A percentile compares a stretch with the other conserved stretches of the same genome.
Evolutionary conservation across 2,888 invertebrate species (phyloP).

Genomic region (Serripes groenlandicus): DNA sequence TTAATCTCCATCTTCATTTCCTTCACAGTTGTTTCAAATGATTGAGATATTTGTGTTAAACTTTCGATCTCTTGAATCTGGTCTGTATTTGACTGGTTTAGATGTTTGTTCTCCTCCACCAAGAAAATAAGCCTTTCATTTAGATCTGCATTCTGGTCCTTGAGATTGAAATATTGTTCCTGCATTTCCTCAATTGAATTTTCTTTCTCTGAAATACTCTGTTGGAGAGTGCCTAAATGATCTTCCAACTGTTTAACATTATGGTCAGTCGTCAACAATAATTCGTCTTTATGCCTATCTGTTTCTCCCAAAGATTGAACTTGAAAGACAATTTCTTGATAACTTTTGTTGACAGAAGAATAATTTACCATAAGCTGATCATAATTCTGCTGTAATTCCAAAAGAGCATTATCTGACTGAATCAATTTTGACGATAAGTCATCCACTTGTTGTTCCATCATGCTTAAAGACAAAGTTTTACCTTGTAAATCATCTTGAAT

Average conservation of each 20-base stretch:
- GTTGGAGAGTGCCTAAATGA: neutral
- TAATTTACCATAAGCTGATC: neutral
- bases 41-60: neutral
- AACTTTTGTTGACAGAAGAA: neutral
- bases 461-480: conserved; percentile 31
- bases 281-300: neutral
- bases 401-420: conserved; percentile 8
- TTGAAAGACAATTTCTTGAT: neutral
- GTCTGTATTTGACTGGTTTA: neutral
- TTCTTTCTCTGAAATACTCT: neutral
- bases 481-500: conserved; percentile 49
- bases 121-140: neutral
- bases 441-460: conserved; percentile 26
- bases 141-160: neutral
- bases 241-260: neutral
- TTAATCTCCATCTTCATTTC: neutral
- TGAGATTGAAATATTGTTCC: neutral
- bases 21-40: neutral
- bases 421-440: conserved; percentile 8
- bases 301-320: neutral
- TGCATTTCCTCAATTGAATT: neutral
- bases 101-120: neutral
- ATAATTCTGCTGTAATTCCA: neutral
- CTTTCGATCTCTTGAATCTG: neutral
- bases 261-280: neutral